phyloP scores from a whole-genome alignment of 1,140 invertebrate species.

The Gonatopus flavifemur region DNA sequence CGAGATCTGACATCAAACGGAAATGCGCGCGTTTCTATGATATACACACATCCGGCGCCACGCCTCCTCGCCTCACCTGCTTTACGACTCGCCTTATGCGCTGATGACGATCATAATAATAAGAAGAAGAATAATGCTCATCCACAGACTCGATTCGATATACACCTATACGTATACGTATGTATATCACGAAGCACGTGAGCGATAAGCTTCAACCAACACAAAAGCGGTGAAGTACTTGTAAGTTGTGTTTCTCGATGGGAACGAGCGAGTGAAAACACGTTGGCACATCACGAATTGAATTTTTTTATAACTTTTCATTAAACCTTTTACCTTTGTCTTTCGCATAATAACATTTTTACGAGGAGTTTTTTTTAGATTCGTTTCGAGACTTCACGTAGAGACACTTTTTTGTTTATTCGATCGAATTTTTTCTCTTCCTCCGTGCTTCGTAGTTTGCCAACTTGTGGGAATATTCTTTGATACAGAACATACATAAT shows the following conservation, averaged over 20 bases:
- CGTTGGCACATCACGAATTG: no score
- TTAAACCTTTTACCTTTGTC: no score
- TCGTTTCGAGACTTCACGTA: slow-evolving; percentile 17
- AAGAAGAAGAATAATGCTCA: slow-evolving; percentile 43
- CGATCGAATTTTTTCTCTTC: slow-evolving; percentile 14
- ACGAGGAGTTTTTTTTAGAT: slow-evolving; percentile 12
- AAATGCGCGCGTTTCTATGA: slow-evolving; percentile 49
- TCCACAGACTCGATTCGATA: slow-evolving; percentile 32
- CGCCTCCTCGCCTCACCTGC: slow-evolving; percentile 52
- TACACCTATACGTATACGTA: no score
- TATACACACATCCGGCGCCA: slow-evolving; percentile 53
- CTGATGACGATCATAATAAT: slow-evolving; percentile 44
- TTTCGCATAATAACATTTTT: no score
- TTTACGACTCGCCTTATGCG: slow-evolving; percentile 38
- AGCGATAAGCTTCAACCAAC: no score
- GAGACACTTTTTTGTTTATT: slow-evolving; percentile 24
- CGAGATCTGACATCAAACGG: slow-evolving; percentile 31
- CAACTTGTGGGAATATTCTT: slow-evolving; percentile 36
- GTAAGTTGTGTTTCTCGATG: no score
- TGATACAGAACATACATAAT: no score
- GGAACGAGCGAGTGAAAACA: no score
- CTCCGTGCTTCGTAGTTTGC: not conserved
- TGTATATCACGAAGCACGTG: no score
- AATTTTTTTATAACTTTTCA: no score
- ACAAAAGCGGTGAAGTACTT: no score